These are phyloP conservation scores for Gila robusta DNA, from an alignment of 2,797 vertebrate genomes.

Conservation along the genomic window DNA sequence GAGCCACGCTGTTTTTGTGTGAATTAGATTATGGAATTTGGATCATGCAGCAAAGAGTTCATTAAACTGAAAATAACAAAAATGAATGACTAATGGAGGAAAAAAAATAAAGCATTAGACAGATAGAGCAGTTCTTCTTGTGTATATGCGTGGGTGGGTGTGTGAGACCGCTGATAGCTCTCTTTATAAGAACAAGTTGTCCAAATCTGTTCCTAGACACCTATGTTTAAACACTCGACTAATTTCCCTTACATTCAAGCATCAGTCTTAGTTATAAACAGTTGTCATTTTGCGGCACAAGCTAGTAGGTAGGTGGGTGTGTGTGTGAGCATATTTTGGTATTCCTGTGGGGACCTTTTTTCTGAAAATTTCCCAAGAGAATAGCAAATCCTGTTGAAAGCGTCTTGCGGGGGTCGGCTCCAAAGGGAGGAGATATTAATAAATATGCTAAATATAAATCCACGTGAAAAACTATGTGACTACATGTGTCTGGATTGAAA, in stretches of 20 bases:
- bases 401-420: neutral
- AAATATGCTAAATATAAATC: slow-evolving; percentile 4
- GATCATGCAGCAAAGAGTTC: slow-evolving; percentile 43
- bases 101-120: slow-evolving; percentile 4
- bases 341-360: neutral
- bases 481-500: neutral
- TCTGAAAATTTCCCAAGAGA: slow-evolving; percentile 23
- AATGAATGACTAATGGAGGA: slow-evolving; percentile 19
- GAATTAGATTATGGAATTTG: slow-evolving; percentile 47
- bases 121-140: slow-evolving; percentile 10
- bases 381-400: slow-evolving; percentile 27
- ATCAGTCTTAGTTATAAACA: neutral
- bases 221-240: slow-evolving; percentile 41
- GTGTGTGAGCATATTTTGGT: slow-evolving; percentile 14
- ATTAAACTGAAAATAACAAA: slow-evolving; percentile 50
- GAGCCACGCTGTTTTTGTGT: slow-evolving; percentile 23
- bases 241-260: slow-evolving; percentile 33
- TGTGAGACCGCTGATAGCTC: slow-evolving; percentile 5
- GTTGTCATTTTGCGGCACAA: neutral
- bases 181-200: slow-evolving; percentile 36
- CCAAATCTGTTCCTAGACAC: slow-evolving; percentile 27
- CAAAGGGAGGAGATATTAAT: slow-evolving; percentile 4
- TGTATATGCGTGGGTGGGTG: slow-evolving; percentile 7
- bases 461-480: neutral
- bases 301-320: neutral